phyloP scores from a whole-genome alignment of 2,797 vertebrate genomes.

The Xenops minutus region DNA sequence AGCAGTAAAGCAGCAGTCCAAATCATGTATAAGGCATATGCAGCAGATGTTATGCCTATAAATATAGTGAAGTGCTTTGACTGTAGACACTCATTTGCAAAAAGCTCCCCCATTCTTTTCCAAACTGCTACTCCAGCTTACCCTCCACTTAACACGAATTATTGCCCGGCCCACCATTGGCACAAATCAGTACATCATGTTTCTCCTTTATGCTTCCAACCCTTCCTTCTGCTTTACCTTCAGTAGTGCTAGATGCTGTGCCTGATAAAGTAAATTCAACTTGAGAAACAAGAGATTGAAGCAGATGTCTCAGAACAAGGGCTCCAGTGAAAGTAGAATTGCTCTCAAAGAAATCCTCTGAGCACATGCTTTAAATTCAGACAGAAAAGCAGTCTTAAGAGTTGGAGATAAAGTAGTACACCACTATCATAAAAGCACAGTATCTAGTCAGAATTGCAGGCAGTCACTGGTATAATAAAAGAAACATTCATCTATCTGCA shows the following conservation, averaged over 20 bases:
- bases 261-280: background rate
- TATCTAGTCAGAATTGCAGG: background rate
- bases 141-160: background rate
- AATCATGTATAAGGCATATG: background rate
- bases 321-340: background rate
- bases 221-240: background rate
- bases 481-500: background rate
- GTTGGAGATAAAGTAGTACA: background rate
- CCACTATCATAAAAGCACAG: background rate
- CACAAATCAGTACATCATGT: background rate
- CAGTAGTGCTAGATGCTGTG: background rate
- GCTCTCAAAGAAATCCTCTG: background rate
- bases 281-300: background rate
- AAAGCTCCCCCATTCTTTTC: background rate
- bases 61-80: slow-evolving; percentile 34
- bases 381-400: background rate
- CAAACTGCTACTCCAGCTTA: slow-evolving; percentile 34
- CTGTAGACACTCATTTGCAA: background rate
- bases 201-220: background rate
- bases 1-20: background rate
- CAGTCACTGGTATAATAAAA: background rate
- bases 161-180: background rate
- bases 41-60: slow-evolving; percentile 38
- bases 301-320: background rate
- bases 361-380: background rate